phyloP scores from a whole-genome alignment of 2,888 invertebrate species.

The Cephus sareptanus region DNA sequence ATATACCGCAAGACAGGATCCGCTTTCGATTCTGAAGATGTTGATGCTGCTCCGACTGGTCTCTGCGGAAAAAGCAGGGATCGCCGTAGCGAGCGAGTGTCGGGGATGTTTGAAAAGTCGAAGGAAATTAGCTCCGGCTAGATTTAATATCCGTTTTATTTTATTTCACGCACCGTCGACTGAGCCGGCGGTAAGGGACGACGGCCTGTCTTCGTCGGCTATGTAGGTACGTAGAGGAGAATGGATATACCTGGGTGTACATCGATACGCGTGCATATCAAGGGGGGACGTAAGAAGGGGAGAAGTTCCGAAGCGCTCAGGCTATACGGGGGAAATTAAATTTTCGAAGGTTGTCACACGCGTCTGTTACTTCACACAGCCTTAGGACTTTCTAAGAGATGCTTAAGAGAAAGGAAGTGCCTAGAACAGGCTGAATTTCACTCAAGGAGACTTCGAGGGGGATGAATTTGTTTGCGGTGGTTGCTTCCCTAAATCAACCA shows the following conservation, averaged over 20 bases:
- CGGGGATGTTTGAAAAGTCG: conserved; percentile 30
- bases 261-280: not conserved
- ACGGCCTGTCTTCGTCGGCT: not conserved
- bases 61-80: not conserved
- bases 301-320: conserved; percentile 41
- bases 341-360: conserved; percentile 25
- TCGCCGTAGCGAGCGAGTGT: not conserved
- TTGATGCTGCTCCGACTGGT: not conserved
- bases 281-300: conserved; percentile 9
- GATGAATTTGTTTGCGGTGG: not conserved
- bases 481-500: not conserved
- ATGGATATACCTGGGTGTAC: not conserved
- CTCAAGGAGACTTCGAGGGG: not conserved
- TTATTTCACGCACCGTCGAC: conserved; percentile 37
- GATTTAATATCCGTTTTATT: conserved; percentile 61
- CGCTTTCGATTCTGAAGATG: not conserved
- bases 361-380: not conserved
- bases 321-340: conserved; percentile 42
- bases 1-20: conserved; percentile 8
- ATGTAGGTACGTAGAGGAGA: not conserved
- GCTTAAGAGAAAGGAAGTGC: not conserved
- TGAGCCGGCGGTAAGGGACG: not conserved
- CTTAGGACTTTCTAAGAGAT: not conserved
- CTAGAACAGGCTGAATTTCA: not conserved
- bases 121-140: conserved; percentile 54